A percentile compares a stretch with the other conserved stretches of the same genome.
Conservation (phyloP, 2,113 vertebrate species). For the Sitta europaea region DNA sequence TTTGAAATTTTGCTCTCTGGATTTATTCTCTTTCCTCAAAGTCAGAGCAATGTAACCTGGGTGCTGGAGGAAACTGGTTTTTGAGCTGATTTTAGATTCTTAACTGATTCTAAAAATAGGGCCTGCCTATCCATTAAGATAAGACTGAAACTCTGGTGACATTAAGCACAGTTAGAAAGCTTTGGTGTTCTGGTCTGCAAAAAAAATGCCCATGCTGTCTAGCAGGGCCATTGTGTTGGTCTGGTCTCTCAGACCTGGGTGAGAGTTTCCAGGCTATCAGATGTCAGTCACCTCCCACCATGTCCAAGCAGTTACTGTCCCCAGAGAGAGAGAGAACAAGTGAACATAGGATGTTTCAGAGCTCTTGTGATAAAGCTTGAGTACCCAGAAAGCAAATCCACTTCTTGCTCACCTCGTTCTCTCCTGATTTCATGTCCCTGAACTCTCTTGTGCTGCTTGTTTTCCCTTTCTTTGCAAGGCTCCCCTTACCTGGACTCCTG, state of each 20-base stretch:
- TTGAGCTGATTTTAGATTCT: background rate
- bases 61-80: background rate
- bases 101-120: slow-evolving; percentile 30
- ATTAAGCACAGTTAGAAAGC: background rate
- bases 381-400: background rate
- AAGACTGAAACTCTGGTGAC: background rate
- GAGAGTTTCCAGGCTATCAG: background rate
- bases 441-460: background rate
- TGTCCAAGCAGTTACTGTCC: background rate
- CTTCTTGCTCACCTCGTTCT: background rate
- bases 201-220: slow-evolving; percentile 2
- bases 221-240: background rate
- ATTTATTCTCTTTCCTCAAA: background rate
- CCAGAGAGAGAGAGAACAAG: background rate
- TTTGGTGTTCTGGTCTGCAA: background rate
- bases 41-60: background rate
- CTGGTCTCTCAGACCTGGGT: background rate
- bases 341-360: accelerated
- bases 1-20: background rate
- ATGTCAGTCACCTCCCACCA: background rate
- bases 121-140: slow-evolving; percentile 23
- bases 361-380: background rate
- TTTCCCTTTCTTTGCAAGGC: background rate
- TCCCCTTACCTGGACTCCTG: background rate
- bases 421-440: background rate